phyloP scores from a whole-genome alignment of 2,113 vertebrate genomes.

The Lepisosteus osseus region DNA sequence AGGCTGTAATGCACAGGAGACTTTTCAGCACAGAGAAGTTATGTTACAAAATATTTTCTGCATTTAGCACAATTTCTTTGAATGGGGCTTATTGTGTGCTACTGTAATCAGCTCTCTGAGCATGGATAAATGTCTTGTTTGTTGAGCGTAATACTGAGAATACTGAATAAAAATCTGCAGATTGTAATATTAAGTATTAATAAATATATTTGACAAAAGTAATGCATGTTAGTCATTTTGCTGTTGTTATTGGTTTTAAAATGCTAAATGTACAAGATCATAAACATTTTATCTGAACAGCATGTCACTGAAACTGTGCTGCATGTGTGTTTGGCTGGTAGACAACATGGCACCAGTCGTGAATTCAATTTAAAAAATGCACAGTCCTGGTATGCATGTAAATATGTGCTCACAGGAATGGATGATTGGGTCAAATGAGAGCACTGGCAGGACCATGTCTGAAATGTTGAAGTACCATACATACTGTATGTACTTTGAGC shows the following conservation, averaged over 20 bases:
- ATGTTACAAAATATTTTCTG: too few relatives aligned
- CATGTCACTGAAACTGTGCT: not conserved
- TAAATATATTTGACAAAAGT: too few relatives aligned
- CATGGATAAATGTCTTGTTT: not conserved
- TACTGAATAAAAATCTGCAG: not conserved
- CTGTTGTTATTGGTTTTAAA: not conserved
- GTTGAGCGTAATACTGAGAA: not conserved
- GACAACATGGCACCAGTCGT: not conserved
- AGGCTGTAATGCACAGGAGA: too few relatives aligned
- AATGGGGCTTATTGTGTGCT: not conserved
- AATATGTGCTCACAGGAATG: not conserved
- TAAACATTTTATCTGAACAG: not conserved
- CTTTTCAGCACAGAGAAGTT: not conserved
- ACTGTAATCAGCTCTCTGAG: not conserved
- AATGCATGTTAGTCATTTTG: too few relatives aligned
- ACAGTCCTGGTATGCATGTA: not conserved
- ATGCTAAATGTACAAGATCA: not conserved
- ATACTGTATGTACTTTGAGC: too few relatives aligned
- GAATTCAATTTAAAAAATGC: conserved; percentile 7
- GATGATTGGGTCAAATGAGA: not conserved
- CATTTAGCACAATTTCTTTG: not conserved
- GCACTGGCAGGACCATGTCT: not conserved
- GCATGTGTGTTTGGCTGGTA: not conserved
- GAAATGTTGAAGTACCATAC: not conserved
- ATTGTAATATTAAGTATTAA: not conserved